Percentiles rank a stretch among this genome's conserved stretches.
Conservation (phyloP, 2,888 invertebrate genomes). For the Drosophila setosimentum region DNA sequence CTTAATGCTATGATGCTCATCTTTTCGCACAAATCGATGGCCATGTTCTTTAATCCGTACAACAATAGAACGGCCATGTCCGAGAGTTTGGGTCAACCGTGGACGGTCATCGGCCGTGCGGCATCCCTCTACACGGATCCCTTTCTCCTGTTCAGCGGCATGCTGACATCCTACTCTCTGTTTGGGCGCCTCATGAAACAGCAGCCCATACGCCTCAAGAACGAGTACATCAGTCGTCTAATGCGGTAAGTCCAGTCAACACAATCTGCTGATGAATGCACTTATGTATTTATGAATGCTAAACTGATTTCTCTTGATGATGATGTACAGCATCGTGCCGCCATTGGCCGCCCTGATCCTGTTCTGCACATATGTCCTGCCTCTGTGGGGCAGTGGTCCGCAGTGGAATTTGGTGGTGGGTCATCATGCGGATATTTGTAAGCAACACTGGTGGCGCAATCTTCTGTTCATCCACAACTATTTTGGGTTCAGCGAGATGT, state of each 20-base stretch:
- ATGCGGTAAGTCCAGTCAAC: constrained; percentile 84
- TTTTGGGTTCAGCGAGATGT: constrained; percentile 90
- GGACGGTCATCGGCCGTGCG: constrained; percentile 89
- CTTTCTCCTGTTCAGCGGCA: constrained; percentile 89
- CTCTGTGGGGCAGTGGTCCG: constrained; percentile 88
- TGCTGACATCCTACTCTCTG: constrained; percentile 88
- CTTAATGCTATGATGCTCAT: constrained; percentile 88
- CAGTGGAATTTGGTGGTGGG: constrained; percentile 90
- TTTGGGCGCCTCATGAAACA: constrained; percentile 87
- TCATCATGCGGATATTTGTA: constrained; percentile 89
- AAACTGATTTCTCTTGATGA: constrained; percentile 56
- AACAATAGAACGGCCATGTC: constrained; percentile 89
- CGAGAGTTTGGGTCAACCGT: constrained; percentile 88
- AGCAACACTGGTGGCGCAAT: constrained; percentile 90
- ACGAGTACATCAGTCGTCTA: constrained; percentile 88
- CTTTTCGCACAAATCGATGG: constrained; percentile 90
- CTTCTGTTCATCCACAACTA: constrained; percentile 90
- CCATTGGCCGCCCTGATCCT: constrained; percentile 88
- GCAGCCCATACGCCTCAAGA: constrained; percentile 86
- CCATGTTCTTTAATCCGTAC: constrained; percentile 89
- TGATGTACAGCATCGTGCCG: constrained; percentile 87
- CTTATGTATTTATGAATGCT: neutral
- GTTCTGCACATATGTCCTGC: constrained; percentile 89
- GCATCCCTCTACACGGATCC: constrained; percentile 90
- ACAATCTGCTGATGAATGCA: neutral